Evolutionary conservation across 2,797 vertebrate species (phyloP), one percentile per base, ranked within the genome.

Genomic region (Clarias fuscus): DNA sequence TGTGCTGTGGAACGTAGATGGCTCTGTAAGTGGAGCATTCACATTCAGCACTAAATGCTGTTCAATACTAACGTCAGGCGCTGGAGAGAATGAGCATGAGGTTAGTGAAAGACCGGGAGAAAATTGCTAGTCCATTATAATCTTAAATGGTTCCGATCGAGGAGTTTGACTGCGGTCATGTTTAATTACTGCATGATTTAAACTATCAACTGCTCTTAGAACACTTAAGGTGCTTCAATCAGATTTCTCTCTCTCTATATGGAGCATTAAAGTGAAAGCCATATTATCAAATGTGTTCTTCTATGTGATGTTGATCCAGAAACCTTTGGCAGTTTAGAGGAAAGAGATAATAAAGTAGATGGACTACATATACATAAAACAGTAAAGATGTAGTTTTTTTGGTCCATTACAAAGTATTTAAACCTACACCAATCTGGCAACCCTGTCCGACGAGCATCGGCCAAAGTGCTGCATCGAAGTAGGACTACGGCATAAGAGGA

Each of bases 21-120:
- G 20, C 22, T 78, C 76, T 37, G 18, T 79, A 59, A 62, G 48
- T 40, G 2, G 17, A 77, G 24, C 5, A 11, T 62, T 61, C 81
- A 76, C 48, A 71, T 68, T 73, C 13, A 82, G 68, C 64, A 85
- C 64, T 62, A 56, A 75, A 43, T 64, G 53, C 37, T 72, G 77
- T 70, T 71, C 56, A 84, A 58, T 87, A 61, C 59, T 72, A 80
- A 85, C 48, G 79, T 67, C 59, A 83, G 48, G 14, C 18, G 15
- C 11, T 40, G 27, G 18, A 27, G 68, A 73, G 8, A 18, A 43
- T 43, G 37, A 27, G 37, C 61, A 79, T 2, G 30, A 56, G 2
- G 15, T 33, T 6, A 30, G 22, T 61, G 22, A 40, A 62, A 43
- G 24, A 43, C 30, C 40, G 48, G 2, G 14, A 20, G 8, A 68